A percentile compares a stretch with the other conserved stretches of the same genome.
Conservation (phyloP, 2,888 invertebrate species). For the Ellobium chinense region DNA sequence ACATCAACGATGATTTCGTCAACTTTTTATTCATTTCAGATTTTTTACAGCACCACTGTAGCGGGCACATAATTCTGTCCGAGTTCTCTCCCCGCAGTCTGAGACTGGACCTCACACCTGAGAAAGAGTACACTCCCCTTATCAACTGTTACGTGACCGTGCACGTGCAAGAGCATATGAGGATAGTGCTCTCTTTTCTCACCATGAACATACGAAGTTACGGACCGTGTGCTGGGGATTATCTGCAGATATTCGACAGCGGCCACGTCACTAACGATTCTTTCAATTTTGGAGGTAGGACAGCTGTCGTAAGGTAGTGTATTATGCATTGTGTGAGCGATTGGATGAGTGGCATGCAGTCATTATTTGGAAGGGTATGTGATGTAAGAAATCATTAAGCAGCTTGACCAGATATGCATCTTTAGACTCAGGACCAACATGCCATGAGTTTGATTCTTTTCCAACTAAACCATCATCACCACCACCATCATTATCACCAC, state of each 20-base stretch:
- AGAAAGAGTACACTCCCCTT: not conserved
- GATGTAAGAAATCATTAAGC: too few species aligned
- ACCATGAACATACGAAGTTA: not conserved
- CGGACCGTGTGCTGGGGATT: not conserved
- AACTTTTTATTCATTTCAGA: too few species aligned
- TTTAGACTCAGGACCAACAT: too few species aligned
- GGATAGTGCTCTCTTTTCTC: not conserved
- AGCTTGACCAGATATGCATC: too few species aligned
- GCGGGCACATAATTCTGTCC: not conserved
- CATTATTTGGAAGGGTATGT: too few species aligned
- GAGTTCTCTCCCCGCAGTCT: not conserved
- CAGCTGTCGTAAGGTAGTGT: not conserved
- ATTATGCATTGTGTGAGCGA: not conserved
- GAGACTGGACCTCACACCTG: not conserved
- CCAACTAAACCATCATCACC: too few species aligned
- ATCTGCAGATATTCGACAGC: constrained; percentile 8
- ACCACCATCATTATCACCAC: too few species aligned
- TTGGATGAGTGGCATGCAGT: not conserved
- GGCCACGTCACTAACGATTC: not conserved
- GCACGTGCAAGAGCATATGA: not conserved
- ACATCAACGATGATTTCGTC: too few species aligned
- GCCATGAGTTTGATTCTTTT: too few species aligned
- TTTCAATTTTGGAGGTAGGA: not conserved
- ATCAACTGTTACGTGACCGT: constrained; percentile 15
- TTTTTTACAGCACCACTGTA: not conserved